Evolutionary conservation across 2,888 invertebrate species (phyloP).

Genomic region (Sesia bembeciformis): DNA sequence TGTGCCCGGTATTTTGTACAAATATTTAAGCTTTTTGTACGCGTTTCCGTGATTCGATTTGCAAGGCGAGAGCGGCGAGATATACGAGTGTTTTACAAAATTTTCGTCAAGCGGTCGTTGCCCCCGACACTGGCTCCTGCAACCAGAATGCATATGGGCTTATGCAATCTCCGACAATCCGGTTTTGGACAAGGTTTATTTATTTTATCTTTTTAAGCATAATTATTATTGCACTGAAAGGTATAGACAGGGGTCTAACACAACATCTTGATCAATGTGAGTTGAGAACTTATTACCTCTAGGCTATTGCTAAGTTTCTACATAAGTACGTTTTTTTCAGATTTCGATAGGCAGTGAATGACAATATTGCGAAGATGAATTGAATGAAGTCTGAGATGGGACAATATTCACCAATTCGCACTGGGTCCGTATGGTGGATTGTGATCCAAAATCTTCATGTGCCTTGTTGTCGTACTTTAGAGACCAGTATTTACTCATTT

Average conservation of each 20-base stretch:
- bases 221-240: not conserved
- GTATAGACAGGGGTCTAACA: not conserved
- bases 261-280: too few relatives aligned
- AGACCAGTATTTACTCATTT: too few relatives aligned
- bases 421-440: too few relatives aligned
- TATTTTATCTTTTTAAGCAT: not conserved
- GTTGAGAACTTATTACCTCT: too few relatives aligned
- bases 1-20: not conserved
- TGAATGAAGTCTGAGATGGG: too few relatives aligned
- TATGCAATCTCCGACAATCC: slow-evolving; percentile 48
- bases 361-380: too few relatives aligned
- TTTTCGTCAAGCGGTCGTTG: slow-evolving; percentile 44
- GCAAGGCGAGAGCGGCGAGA: not conserved
- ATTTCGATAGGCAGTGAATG: too few relatives aligned
- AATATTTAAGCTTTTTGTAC: not conserved
- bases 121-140: slow-evolving; percentile 34
- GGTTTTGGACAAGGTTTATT: slow-evolving; percentile 30
- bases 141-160: slow-evolving; percentile 36
- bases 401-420: too few relatives aligned
- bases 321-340: too few relatives aligned
- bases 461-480: too few relatives aligned
- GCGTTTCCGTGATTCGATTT: not conserved
- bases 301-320: too few relatives aligned
- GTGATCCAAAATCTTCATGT: too few relatives aligned
- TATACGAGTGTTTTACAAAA: slow-evolving; percentile 23